Base-by-base conservation (phyloP, 35 echinoderm and acorn worm species). In the Ptychodera flava region DNA sequence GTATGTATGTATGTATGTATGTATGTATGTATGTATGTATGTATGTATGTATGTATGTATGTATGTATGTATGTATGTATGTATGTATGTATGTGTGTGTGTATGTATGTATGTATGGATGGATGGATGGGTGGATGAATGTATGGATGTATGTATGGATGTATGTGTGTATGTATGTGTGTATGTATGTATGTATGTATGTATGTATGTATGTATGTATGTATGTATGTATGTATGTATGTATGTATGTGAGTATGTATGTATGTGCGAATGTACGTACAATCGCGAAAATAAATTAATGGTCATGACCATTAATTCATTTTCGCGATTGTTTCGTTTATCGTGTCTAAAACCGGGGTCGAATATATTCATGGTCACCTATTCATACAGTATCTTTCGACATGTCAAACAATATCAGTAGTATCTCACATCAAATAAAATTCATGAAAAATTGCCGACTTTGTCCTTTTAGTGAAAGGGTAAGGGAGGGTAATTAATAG, bases 1-100 rank as follows among this genome's bases (percentile, higher is more conserved):
- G 22, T 64, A 64, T 64, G 22, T 64, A 64, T 64, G 22, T 64
- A 64, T 64, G 22, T 64, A 64, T 64, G 22, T 64, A 64, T 64
- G 22, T 64, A 64, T 64, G 22, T 64, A 64, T 64, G 22, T 64
- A 64, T 64, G 22, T 64, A 64, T 64, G 22, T 64, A 64, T 64
- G 6, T 64, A 64, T 64, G 22, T 64, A 12, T 64, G 22, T 64
- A 64, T 64, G 45, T 64, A 64, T 64, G 45, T 64, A 64, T 64
- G 45, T 64, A 64, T 64, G 45, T 64, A 64, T 64, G 45, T 64
- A 64, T 64, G 45, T 64, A 64, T 64, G 45, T 64, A 64, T 64
- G 45, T 64, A 64, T 64, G 45, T 64, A 64, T 64, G 45, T 64
- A 64, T 64, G 22, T 64, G 45, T 22, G 45, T 64, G 45, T 64